phyloP scores from a whole-genome alignment of 2,888 invertebrate genomes.

The Andrena minutula region DNA sequence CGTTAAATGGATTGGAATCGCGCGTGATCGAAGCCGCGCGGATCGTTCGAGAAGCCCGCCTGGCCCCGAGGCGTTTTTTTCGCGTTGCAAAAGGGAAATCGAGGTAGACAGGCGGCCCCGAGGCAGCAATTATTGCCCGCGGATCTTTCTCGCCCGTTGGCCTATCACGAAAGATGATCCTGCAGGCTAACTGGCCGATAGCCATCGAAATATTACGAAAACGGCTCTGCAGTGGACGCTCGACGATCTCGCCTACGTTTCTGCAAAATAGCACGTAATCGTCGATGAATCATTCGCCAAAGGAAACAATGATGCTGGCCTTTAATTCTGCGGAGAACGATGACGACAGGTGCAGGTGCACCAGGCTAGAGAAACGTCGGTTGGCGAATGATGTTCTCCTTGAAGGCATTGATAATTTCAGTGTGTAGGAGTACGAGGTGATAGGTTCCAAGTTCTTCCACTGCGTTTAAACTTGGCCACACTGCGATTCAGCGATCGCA shows the following conservation, averaged over 20 bases:
- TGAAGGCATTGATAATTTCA: not conserved
- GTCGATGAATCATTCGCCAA: constrained; percentile 32
- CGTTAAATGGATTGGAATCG: constrained; percentile 46
- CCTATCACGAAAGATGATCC: constrained; percentile 62
- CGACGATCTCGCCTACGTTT: constrained; percentile 1
- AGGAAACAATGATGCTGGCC: constrained; percentile 8
- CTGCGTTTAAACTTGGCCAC: not conserved
- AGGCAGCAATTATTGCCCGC: constrained; percentile 42
- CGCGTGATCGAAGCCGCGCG: constrained; percentile 14
- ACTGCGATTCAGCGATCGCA: constrained; percentile 17
- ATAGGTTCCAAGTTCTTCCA: not conserved
- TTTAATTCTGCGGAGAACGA: not conserved
- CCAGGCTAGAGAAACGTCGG: not conserved
- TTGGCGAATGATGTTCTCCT: too few species aligned
- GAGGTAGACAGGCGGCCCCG: constrained; percentile 21
- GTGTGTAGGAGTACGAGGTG: not conserved
- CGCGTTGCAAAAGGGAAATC: constrained; percentile 52
- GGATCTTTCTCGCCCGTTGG: constrained; percentile 37
- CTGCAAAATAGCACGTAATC: constrained; percentile 17
- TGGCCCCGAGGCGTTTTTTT: constrained; percentile 6
- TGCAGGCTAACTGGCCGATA: constrained; percentile 11
- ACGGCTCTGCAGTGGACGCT: not conserved
- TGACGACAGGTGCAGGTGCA: constrained; percentile 1
- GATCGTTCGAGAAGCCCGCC: not conserved
- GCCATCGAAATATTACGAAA: constrained; percentile 40